Base-by-base conservation (phyloP, 2,888 invertebrate genomes). In the Ashinkailepas kermadecensis region DNA sequence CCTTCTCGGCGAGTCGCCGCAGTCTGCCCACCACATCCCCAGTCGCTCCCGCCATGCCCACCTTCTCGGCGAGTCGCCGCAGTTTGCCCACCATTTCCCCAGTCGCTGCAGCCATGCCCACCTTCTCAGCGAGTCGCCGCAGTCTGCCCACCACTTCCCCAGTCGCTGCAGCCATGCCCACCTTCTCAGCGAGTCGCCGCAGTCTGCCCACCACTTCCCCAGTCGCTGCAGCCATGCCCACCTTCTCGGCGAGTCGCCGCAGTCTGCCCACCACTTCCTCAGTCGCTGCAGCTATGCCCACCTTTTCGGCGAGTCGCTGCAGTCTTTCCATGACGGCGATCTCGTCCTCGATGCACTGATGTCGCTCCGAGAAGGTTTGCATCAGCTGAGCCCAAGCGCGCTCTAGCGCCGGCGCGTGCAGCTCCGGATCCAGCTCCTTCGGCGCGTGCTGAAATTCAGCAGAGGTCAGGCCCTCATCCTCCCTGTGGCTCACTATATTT, bases 1-100 rank as follows among this genome's bases (percentile, higher is more conserved):
- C 91, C 88, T 97, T 97, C 88, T 98, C 97, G n/a, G 97, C 97
- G 81, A 97, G 89, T 85, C 96, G 91, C 88, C 97, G 96, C 86
- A 97, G 89, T 85, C 96, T 91, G 88, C 98, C 97, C 86, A 97
- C 90, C 85, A 91, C 90, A n/a, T n/a, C n/a, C n/a, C n/a, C n/a
- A n/a, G n/a, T n/a, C n/a, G n/a, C n/a, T n/a, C n/a, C n/a, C n/a
- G n/a, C n/a, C n/a, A n/a, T n/a, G n/a, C 78, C 12, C 15, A 79
- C 91, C 88, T 97, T 97, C 88, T 98, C 97, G n/a, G 97, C 97
- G 81, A 97, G 89, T 85, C 96, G 91, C 88, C 97, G 96, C 86
- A 97, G 89, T 85, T 96, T 91, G 88, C 98, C 97, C 86, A 97
- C 90, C 85, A 91, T 90, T n/a, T n/a, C n/a, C 39, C 39, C 39